Base-by-base conservation (phyloP, 2,888 invertebrate genomes). In the Mechanitis mazaeus region DNA sequence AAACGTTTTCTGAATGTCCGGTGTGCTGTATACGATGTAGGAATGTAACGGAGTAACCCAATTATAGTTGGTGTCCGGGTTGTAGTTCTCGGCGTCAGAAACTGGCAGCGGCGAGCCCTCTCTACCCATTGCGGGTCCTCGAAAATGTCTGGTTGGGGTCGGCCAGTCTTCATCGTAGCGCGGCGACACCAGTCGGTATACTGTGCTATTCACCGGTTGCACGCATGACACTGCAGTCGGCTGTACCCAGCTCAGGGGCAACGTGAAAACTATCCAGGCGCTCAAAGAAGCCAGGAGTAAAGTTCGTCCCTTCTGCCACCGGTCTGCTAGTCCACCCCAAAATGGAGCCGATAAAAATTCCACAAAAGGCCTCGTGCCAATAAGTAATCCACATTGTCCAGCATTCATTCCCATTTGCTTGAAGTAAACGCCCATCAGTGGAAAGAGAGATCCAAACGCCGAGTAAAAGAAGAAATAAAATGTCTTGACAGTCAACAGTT, bases 401-500 rank as follows among this genome's bases (percentile, higher is more conserved):
- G 98, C 97, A 86, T 98, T 98, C 98, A 99, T 98, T 64, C 98
- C 98, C 94, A 99, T 95, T 91, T 99, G 99, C 90, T 99, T 99
- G 92, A 99, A 99, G 90, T 99, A 99, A 55, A 99, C 97, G 46
- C 98, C 99, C 95, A 99, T 96, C 66, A 99, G 91, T 0, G 99
- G 99, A 81, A 99, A 99, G 20, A 99, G 92, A 1, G 98, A 98
- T 5, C 99, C 99, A 82, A 99, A 99, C 1, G 99, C 98, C 53
- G 98, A 97, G 87, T 98, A 99, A 91, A 99, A 99, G 92, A 98
- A 98, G 90, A 99, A 98, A 85, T 99, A 99, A 88, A 99, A 99
- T 33, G 97, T 95, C 87, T 99, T 99, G 72, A 98, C 97, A 60
- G 98, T 95, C 71, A 99, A 92, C 59, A 99, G 91, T 83, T 98